Evolutionary conservation across 2,797 vertebrate genomes (phyloP).

Genomic region (Eupleurogrammus muticus): DNA sequence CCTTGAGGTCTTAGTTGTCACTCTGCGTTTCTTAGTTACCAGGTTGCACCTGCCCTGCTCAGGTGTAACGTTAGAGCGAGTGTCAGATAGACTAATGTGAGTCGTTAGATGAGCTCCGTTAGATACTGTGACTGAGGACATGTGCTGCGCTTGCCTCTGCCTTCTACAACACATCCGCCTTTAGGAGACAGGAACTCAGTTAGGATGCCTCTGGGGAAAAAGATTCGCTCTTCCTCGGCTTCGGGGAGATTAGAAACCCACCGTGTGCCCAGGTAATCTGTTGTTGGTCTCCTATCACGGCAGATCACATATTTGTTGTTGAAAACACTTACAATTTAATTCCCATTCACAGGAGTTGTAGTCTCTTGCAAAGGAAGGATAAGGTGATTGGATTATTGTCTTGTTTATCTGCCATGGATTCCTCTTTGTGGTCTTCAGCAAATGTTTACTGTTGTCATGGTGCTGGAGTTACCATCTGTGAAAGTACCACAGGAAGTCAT

Average conservation of each 20-base stretch:
- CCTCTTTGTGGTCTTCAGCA: constrained; percentile 40
- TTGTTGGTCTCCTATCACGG: neutral
- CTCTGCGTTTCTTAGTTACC: constrained; percentile 71
- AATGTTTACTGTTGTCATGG: constrained; percentile 83
- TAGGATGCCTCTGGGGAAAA: constrained; percentile 73
- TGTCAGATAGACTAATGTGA: constrained; percentile 74
- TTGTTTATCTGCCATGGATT: constrained; percentile 19
- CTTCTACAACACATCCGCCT: constrained; percentile 21
- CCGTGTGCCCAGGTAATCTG: constrained; percentile 78
- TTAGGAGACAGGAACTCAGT: constrained; percentile 5
- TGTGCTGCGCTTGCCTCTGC: constrained; percentile 6
- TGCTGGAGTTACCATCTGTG: constrained; percentile 40
- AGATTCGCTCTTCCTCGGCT: constrained; percentile 79
- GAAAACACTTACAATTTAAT: neutral
- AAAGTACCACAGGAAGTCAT: constrained; percentile 42
- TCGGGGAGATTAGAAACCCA: constrained; percentile 82
- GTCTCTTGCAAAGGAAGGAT: neutral
- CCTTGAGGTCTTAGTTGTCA: constrained; percentile 58
- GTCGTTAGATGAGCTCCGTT: constrained; percentile 50
- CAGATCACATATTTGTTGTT: neutral
- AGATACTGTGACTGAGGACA: constrained; percentile 39
- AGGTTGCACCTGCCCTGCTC: constrained; percentile 51
- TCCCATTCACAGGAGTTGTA: constrained; percentile 2
- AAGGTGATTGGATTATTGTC: constrained; percentile 3
- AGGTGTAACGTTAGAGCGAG: constrained; percentile 71